phyloP scores from a whole-genome alignment of 2,888 invertebrate genomes.

The Lobophora halterata region DNA sequence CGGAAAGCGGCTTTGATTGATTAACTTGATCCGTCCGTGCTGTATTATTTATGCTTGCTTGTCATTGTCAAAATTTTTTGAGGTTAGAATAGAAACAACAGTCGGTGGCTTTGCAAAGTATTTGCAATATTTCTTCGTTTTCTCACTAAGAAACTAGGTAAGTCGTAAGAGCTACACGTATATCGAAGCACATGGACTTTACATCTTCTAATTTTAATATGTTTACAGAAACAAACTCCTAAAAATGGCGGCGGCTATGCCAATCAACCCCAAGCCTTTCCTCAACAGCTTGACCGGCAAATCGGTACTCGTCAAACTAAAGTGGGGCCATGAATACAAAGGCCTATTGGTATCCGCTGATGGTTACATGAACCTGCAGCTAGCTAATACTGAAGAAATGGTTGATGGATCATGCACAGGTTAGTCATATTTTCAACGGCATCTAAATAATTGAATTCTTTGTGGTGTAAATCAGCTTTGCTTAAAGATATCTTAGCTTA shows the following conservation, averaged over 20 bases:
- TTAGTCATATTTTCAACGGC: slow-evolving; percentile 49
- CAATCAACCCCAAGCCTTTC: slow-evolving; percentile 99
- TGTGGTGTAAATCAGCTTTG: no score
- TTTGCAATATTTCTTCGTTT: background rate
- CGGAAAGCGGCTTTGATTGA: no score
- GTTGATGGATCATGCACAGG: slow-evolving; percentile 96
- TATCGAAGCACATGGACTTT: no score
- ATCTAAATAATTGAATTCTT: no score
- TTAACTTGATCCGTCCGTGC: no score
- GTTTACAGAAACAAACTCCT: slow-evolving; percentile 32
- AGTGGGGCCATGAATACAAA: slow-evolving; percentile 99
- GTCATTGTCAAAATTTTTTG: no score
- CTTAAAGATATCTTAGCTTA: no score
- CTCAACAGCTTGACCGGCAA: slow-evolving; percentile 98
- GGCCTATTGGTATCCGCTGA: slow-evolving; percentile 98
- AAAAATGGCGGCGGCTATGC: slow-evolving; percentile 92
- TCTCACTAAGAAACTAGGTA: slow-evolving; percentile 2
- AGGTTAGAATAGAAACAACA: no score
- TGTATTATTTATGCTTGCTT: no score
- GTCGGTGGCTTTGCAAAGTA: no score
- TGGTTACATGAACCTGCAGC: slow-evolving; percentile 99
- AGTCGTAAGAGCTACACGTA: no score
- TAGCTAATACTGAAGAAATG: slow-evolving; percentile 98
- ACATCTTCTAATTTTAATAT: slow-evolving; percentile 4
- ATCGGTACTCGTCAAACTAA: slow-evolving; percentile 97